A percentile compares a stretch with the other conserved stretches of the same genome.
Evolutionary conservation across 2,888 invertebrate species (phyloP).

Genomic region (Habrosyne pyritoides): DNA sequence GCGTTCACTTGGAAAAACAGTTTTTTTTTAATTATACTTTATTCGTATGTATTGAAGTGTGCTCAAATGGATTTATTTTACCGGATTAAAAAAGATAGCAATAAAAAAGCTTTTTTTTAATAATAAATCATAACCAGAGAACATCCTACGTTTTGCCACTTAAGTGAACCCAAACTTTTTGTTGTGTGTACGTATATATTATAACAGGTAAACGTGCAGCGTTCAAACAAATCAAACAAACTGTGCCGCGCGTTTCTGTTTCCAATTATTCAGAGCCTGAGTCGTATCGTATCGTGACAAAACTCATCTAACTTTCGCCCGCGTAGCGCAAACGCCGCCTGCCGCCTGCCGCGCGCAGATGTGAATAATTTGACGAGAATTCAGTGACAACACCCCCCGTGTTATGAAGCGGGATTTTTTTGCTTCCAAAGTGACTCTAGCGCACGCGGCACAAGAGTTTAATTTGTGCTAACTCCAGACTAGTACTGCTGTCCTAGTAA

Average conservation of each 20-base stretch:
- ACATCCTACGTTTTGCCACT: too few relatives aligned
- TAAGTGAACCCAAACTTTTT: too few relatives aligned
- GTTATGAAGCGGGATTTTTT: conserved; percentile 35
- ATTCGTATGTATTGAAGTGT: too few relatives aligned
- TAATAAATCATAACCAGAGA: too few relatives aligned
- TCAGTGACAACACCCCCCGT: conserved; percentile 33
- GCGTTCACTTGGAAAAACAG: too few relatives aligned
- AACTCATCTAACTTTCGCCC: conserved; percentile 67
- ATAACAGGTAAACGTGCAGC: not conserved
- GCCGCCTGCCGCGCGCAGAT: conserved; percentile 41
- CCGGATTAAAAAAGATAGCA: too few relatives aligned
- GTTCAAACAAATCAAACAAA: conserved; percentile 23
- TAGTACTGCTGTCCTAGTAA: conserved; percentile 25
- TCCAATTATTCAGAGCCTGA: conserved; percentile 54
- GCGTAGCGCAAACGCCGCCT: conserved; percentile 20
- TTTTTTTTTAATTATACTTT: too few relatives aligned
- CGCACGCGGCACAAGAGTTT: not conserved
- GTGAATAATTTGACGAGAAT: conserved; percentile 48
- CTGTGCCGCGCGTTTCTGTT: conserved; percentile 35
- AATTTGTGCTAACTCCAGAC: conserved; percentile 27
- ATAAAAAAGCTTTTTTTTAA: too few relatives aligned
- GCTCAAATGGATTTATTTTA: too few relatives aligned
- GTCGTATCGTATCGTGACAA: conserved; percentile 42
- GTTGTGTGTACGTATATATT: too few relatives aligned
- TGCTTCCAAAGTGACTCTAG: not conserved